Base-by-base conservation (phyloP, 1,140 invertebrate genomes). In the Drosophila prosaltans region DNA sequence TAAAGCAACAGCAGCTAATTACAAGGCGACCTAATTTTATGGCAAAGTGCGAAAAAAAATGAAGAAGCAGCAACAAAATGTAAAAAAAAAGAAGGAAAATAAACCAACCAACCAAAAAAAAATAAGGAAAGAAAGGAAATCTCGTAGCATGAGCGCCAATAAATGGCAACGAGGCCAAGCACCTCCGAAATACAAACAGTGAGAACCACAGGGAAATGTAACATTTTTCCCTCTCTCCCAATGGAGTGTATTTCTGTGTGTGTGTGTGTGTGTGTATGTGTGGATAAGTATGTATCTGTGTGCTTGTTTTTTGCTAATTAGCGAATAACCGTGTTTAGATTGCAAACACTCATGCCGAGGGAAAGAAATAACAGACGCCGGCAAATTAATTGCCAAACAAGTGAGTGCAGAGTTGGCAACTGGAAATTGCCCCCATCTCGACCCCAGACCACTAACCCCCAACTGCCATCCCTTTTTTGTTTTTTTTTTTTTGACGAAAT, bases 271-370 rank as follows among this genome's bases (percentile, higher is more conserved):
- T 67, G 39, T 69, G 9, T 54, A 24, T 58, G 76, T 66, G 66
- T 66, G 59, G n/a, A n/a, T n/a, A n/a, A n/a, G n/a, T n/a, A n/a
- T 72, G 69, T 76, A 55, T 78, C 55, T 75, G 74, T 89, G 67
- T 84, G 84, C 71, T 89, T 80, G 80, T 88, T 89, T 86, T 89
- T 88, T 88, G 84, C 84, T 88, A 88, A 88, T 88, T 88, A 88
- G 84, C 84, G 84, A 88, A 84, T 88, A 88, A 88, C 84, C 84
- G 84, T 89, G 84, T 88, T 88, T 88, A 88, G 84, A 88, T 88
- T 88, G 84, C 84, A 83, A 84, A 89, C 84, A 88, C 84, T 88
- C 84, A 89, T 88, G 84, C 70, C 77, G 57, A 70, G 74, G 65
- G 64, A 83, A 88, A 88, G 84, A 83, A 88, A 86, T 86, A 86